phyloP scores from a whole-genome alignment of 2,797 vertebrate species.

The Chrysocyon brachyurus region DNA sequence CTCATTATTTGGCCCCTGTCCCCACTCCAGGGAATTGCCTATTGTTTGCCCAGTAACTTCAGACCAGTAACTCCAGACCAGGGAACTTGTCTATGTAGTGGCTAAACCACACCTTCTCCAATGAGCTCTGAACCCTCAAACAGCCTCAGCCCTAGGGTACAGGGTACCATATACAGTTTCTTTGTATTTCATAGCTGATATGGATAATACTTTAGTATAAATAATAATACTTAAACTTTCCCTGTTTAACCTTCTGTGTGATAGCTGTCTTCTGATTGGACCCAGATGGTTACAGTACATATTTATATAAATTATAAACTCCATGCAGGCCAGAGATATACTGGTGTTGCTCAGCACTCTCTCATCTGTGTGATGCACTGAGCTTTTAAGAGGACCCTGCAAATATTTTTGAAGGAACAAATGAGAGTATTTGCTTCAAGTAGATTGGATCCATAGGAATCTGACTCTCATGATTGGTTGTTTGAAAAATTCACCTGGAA shows the following conservation, averaged over 20 bases:
- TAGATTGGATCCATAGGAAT: neutral
- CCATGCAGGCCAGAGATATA: neutral
- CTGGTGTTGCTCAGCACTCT: neutral
- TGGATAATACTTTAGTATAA: neutral
- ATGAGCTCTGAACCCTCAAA: neutral
- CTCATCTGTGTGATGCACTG: neutral
- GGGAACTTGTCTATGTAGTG: neutral
- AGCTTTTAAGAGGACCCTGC: neutral
- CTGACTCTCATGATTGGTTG: neutral
- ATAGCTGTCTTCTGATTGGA: neutral
- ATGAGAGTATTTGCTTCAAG: neutral
- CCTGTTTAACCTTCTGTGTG: neutral
- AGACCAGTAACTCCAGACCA: neutral
- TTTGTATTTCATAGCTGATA: neutral
- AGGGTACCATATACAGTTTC: neutral
- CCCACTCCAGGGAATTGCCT: neutral
- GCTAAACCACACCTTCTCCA: neutral
- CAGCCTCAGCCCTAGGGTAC: neutral
- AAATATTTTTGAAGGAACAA: slow-evolving; percentile 45
- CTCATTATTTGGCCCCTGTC: neutral
- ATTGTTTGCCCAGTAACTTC: neutral
- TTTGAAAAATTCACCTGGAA: neutral
- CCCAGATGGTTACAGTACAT: neutral
- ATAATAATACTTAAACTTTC: slow-evolving; percentile 5
- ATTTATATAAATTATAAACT: neutral